These are phyloP conservation scores for Cyclophora albipunctata DNA, from an alignment of 2,888 invertebrate species.

Conservation along the genomic window DNA sequence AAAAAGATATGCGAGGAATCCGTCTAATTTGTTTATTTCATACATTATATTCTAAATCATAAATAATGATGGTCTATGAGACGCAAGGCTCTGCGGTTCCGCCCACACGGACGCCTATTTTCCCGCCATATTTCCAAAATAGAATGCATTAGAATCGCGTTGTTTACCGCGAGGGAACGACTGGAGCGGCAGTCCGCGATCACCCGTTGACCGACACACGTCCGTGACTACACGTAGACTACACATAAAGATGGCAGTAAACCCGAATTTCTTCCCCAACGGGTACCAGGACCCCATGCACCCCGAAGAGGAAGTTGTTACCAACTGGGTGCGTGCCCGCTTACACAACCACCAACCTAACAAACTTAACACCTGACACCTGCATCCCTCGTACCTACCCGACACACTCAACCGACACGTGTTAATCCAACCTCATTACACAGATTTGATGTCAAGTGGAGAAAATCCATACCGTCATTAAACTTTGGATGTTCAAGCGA, in stretches of 20 bases:
- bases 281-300: conserved; percentile 71
- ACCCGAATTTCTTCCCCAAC: conserved; percentile 71
- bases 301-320: conserved; percentile 75
- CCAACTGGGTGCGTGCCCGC: conserved; percentile 75
- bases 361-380: conserved; percentile 8
- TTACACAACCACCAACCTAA: conserved; percentile 8
- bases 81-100: conserved; percentile 47
- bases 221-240: conserved; percentile 44
- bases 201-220: conserved; percentile 58
- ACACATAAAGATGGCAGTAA: conserved; percentile 49
- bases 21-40: too few species aligned
- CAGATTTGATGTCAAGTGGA: conserved; percentile 18
- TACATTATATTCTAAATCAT: conserved; percentile 14
- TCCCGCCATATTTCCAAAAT: conserved; percentile 72
- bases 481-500: conserved; percentile 29
- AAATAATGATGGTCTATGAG: conserved; percentile 34
- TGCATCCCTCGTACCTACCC: background rate
- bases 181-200: conserved; percentile 66
- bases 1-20: too few species aligned
- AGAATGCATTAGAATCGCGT: conserved; percentile 70
- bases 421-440: conserved; percentile 4
- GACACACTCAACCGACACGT: background rate
- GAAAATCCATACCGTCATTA: conserved; percentile 15
- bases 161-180: conserved; percentile 62
- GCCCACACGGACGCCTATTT: conserved; percentile 65